These are phyloP conservation scores for Vespertilio murinus DNA, from an alignment of 2,797 vertebrate species.

Conservation along the genomic window DNA sequence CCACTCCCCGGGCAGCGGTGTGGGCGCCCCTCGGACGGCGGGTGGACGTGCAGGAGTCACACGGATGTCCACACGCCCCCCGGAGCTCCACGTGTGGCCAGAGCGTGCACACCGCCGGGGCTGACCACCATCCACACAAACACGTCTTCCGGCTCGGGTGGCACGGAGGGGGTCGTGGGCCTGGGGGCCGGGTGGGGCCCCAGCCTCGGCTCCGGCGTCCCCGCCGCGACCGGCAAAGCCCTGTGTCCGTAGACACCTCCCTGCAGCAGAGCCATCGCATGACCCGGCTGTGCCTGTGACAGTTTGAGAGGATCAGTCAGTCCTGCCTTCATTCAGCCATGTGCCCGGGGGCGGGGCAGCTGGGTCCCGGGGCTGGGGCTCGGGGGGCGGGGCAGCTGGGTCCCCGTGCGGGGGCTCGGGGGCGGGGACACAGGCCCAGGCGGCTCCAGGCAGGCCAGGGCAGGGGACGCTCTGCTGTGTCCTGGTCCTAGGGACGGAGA, in stretches of 20 bases:
- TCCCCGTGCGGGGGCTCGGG: not conserved
- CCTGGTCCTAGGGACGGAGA: no score
- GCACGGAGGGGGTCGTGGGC: not conserved
- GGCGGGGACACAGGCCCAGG: no score
- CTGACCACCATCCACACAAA: not conserved
- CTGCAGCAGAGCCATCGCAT: not conserved
- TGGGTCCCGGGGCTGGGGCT: not conserved
- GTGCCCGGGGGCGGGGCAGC: not conserved
- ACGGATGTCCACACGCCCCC: no score
- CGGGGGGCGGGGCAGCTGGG: not conserved
- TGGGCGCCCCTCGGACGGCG: not conserved
- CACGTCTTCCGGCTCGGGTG: not conserved
- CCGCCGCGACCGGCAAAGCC: not conserved
- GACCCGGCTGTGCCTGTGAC: not conserved
- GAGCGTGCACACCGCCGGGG: fast-evolving
- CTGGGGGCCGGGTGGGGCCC: fast-evolving
- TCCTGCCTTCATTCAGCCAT: no score
- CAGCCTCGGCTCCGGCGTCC: not conserved
- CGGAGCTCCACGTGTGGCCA: fast-evolving
- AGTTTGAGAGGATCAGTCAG: no score
- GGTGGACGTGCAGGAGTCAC: not conserved
- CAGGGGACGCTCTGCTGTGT: not conserved
- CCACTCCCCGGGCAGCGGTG: fast-evolving
- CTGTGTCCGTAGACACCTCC: fast-evolving
- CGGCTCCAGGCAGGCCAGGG: not conserved